Conservation (phyloP, 1,140 invertebrate species). For the Drosophila ananassae region DNA sequence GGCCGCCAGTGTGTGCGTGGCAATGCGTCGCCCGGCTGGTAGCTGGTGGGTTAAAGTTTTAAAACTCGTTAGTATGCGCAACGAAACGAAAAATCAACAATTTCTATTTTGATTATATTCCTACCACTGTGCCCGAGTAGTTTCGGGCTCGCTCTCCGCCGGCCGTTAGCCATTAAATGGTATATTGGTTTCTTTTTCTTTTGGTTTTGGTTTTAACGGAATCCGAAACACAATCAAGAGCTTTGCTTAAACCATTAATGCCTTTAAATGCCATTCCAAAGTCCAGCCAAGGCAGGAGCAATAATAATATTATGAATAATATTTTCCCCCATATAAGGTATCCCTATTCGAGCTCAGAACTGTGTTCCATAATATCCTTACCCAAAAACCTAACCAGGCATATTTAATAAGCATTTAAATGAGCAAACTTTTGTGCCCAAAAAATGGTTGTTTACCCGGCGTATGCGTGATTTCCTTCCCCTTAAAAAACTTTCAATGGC, state of each 20-base stretch:
- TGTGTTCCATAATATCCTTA: background rate
- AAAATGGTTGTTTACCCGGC: constrained; percentile 53
- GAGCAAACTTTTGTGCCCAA: constrained; percentile 55
- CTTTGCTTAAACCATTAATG: constrained; percentile 8
- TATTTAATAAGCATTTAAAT: constrained; percentile 80
- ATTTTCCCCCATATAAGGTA: background rate
- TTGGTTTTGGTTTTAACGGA: background rate
- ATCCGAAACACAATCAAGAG: constrained; percentile 5
- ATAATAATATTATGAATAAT: background rate
- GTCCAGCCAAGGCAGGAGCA: background rate
- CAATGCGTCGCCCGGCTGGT: constrained; percentile 27
- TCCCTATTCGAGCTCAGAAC: background rate
- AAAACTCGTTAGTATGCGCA: constrained; percentile 79
- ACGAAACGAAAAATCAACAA: constrained; percentile 81
- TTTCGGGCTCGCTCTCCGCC: constrained; percentile 21
- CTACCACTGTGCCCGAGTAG: constrained; percentile 43
- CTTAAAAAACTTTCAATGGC: constrained; percentile 27
- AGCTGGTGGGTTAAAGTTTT: constrained; percentile 58
- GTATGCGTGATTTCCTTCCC: constrained; percentile 54
- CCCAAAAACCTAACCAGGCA: constrained; percentile 23
- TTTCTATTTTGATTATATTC: constrained; percentile 79
- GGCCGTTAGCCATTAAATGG: constrained; percentile 40
- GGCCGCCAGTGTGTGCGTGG: constrained; percentile 16
- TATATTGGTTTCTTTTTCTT: constrained; percentile 15
- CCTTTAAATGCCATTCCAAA: background rate